Evolutionary conservation across 1,140 invertebrate species (phyloP).

Genomic region (Sitodiplosis mosellana): DNA sequence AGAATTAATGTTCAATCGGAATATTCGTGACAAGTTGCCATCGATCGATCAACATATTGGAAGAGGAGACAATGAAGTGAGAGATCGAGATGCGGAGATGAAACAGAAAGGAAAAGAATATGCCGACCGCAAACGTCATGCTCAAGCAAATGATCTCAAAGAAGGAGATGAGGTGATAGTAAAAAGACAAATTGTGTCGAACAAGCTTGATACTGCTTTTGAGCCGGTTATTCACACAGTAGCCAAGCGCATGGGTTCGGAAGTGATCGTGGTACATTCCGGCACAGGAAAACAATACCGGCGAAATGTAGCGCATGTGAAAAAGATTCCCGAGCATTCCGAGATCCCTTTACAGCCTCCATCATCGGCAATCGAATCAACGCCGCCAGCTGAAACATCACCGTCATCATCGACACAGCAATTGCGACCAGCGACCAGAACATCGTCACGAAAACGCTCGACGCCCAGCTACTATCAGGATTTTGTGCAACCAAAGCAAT

Average conservation of each 20-base stretch:
- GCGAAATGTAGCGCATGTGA: too few species aligned
- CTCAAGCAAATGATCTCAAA: slow-evolving; percentile 1
- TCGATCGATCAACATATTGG: slow-evolving; percentile 9
- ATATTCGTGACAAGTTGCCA: too few species aligned
- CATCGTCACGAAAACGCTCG: too few species aligned
- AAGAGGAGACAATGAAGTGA: slow-evolving; percentile 6
- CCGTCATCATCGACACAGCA: too few species aligned
- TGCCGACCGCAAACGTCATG: neutral
- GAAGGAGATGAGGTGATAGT: neutral
- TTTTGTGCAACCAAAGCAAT: too few species aligned
- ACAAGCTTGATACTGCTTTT: too few species aligned
- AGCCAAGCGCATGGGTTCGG: neutral
- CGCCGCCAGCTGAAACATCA: too few species aligned
- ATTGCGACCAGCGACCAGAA: too few species aligned
- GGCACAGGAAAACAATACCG: neutral
- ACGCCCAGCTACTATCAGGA: too few species aligned
- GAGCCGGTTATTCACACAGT: neutral
- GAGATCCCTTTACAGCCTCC: too few species aligned
- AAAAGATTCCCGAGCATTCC: too few species aligned
- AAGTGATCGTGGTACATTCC: neutral
- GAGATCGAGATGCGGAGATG: slow-evolving; percentile 3
- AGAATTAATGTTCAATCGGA: slow-evolving; percentile 19
- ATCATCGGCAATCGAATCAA: too few species aligned
- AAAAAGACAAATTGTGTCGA: neutral
- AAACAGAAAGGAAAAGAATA: slow-evolving; percentile 2